phyloP scores from a whole-genome alignment of 1,140 invertebrate species.

The Antheraea mylitta region DNA sequence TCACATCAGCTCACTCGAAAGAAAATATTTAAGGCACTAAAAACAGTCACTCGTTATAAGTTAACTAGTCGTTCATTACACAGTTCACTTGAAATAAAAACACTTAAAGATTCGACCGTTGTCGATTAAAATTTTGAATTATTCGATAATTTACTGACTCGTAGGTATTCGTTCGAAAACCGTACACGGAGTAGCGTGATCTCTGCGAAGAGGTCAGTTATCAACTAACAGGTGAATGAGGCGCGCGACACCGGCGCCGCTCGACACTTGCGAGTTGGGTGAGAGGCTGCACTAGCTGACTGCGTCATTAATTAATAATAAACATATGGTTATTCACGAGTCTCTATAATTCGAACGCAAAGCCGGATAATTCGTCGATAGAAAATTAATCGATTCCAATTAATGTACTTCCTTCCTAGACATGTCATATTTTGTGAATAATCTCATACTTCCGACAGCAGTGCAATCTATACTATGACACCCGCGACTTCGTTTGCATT shows the following conservation, averaged over 20 bases:
- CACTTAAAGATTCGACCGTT: background rate
- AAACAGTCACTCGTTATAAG: slow-evolving; percentile 23
- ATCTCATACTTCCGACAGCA: no score
- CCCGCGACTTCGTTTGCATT: no score
- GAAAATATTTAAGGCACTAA: slow-evolving; percentile 26
- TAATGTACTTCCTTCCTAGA: no score
- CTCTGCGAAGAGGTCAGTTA: slow-evolving; percentile 52
- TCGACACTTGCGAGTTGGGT: slow-evolving; percentile 44
- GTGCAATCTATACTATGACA: no score
- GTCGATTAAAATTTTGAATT: background rate
- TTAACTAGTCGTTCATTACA: slow-evolving; percentile 9
- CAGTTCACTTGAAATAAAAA: slow-evolving; percentile 11
- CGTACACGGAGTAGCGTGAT: slow-evolving; percentile 35
- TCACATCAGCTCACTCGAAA: slow-evolving; percentile 51
- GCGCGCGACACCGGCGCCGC: slow-evolving; percentile 16
- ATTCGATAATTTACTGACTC: slow-evolving; percentile 2
- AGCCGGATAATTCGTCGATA: no score
- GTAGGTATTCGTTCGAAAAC: slow-evolving; percentile 19
- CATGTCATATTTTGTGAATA: no score
- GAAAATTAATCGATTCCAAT: no score
- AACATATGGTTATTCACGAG: no score
- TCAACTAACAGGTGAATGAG: slow-evolving; percentile 53
- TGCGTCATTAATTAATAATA: no score
- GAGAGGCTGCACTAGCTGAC: slow-evolving; percentile 16
- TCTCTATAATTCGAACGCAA: no score